These are phyloP conservation scores for Xestia rhomboidea DNA, from an alignment of 2,888 invertebrate species.

Conservation along the genomic window DNA sequence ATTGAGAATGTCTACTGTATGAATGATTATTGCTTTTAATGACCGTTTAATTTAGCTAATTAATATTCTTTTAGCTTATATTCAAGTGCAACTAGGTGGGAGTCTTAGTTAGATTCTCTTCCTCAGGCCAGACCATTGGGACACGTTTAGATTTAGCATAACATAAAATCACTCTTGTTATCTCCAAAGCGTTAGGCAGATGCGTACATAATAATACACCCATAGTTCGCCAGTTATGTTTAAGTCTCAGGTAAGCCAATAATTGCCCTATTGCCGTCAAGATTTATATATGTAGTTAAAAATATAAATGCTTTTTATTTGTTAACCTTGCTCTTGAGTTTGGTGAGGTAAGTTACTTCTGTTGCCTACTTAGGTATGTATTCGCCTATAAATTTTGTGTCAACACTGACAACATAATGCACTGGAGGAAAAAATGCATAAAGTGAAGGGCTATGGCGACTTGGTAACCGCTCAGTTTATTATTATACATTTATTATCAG, in stretches of 20 bases:
- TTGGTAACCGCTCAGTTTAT: not conserved
- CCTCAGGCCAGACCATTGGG: not conserved
- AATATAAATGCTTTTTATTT: no score
- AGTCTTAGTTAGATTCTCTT: not conserved
- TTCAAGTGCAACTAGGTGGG: not conserved
- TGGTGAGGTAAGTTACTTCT: not conserved
- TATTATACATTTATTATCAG: no score
- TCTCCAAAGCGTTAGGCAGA: not conserved
- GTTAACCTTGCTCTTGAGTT: not conserved
- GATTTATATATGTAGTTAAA: no score
- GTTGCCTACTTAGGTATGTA: no score
- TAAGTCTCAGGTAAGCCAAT: no score
- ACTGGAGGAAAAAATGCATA: not conserved
- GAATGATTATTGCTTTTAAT: conserved; percentile 1
- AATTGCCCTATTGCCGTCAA: no score
- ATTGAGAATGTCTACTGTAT: conserved; percentile 1
- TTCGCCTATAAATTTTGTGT: not conserved
- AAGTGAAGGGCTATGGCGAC: not conserved
- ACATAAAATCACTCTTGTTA: not conserved
- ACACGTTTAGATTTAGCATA: not conserved
- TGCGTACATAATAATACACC: not conserved
- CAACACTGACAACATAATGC: not conserved
- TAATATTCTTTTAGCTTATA: not conserved
- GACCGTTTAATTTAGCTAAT: not conserved
- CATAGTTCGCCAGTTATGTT: not conserved